Evolutionary conservation across 2,113 vertebrate genomes (phyloP).

Genomic region (Rhea pennata): DNA sequence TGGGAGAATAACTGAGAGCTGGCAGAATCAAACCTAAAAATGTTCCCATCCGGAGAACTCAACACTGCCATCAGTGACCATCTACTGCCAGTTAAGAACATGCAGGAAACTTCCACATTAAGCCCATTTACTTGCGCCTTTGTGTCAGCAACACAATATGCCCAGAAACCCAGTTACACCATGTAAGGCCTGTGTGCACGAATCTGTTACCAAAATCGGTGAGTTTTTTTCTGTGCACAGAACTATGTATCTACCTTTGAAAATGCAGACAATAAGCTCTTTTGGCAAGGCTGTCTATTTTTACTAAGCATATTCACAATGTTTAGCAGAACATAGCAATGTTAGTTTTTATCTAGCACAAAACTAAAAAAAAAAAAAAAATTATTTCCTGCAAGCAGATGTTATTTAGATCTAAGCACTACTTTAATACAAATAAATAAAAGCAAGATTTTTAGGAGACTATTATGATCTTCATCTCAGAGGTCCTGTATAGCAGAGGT

Average conservation of each 20-base stretch:
- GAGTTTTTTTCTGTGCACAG: neutral
- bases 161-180: neutral
- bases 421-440: slow-evolving; percentile 32
- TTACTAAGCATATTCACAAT: neutral
- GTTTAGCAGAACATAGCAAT: neutral
- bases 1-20: neutral
- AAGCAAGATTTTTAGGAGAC: slow-evolving; percentile 17
- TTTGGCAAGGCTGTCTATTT: neutral
- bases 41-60: slow-evolving; percentile 8
- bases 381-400: neutral
- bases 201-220: neutral
- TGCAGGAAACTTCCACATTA: neutral
- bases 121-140: neutral
- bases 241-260: neutral
- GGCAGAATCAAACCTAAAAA: neutral
- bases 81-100: neutral
- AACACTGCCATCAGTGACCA: neutral
- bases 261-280: neutral
- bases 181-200: neutral
- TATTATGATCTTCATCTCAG: neutral
- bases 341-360: slow-evolving; percentile 4
- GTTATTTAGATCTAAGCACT: neutral
- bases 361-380: neutral
- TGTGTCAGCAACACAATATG: neutral
- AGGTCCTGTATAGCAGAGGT: slow-evolving; percentile 43